Conservation (phyloP, 1,140 invertebrate species). For the Ceratina calcarata region DNA sequence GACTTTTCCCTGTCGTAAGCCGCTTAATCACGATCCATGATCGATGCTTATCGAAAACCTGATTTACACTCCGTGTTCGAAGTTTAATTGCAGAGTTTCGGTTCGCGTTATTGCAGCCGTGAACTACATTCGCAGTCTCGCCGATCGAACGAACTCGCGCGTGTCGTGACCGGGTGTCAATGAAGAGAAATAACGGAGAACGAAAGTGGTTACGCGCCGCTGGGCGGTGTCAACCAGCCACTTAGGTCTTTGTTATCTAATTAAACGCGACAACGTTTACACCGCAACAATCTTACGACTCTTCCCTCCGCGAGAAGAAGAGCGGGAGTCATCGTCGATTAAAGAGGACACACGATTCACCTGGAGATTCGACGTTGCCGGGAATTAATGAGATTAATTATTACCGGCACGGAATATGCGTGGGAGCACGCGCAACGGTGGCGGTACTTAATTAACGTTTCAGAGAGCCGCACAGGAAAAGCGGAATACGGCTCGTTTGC, state of each 20-base stretch:
- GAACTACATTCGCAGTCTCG: constrained; percentile 22
- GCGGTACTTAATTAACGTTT: constrained; percentile 45
- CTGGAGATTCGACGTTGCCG: background rate
- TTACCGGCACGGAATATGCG: constrained; percentile 44
- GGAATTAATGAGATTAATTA: constrained; percentile 54
- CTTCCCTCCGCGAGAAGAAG: background rate
- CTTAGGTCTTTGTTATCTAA: constrained; percentile 31
- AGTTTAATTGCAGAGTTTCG: constrained; percentile 30
- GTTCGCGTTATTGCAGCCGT: constrained; percentile 8
- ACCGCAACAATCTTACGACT: background rate
- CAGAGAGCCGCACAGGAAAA: constrained; percentile 37
- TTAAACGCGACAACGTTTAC: constrained; percentile 16
- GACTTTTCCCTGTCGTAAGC: background rate
- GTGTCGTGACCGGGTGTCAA: constrained; percentile 35
- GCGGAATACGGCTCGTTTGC: constrained; percentile 41
- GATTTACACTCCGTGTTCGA: background rate
- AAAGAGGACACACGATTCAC: background rate
- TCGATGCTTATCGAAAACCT: background rate
- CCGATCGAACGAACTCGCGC: background rate
- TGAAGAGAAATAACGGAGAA: constrained; percentile 44
- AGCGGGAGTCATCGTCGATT: background rate
- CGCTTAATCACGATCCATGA: background rate
- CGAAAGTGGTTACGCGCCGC: constrained; percentile 45
- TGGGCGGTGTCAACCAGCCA: constrained; percentile 30
- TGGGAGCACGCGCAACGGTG: constrained; percentile 47